A percentile compares a stretch with the other conserved stretches of the same genome.
Conservation (phyloP, 2,888 invertebrate species). For the Pollenia amentaria region DNA sequence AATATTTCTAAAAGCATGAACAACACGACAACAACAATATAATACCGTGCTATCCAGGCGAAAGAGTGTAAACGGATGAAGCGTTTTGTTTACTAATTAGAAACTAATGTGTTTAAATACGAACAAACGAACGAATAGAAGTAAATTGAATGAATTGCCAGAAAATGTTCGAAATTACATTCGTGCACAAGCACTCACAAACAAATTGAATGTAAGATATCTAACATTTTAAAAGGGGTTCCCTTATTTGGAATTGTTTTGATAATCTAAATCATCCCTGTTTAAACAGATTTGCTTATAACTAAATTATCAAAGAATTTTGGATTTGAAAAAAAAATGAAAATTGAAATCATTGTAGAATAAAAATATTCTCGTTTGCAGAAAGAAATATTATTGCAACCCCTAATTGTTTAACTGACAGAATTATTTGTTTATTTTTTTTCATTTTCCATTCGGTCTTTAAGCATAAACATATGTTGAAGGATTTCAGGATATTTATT, state of each 20-base stretch:
- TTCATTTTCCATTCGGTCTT: slow-evolving; percentile 42
- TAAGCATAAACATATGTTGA: slow-evolving; percentile 70
- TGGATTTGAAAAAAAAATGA: slow-evolving; percentile 20
- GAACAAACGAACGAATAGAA: slow-evolving; percentile 15
- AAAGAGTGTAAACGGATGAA: slow-evolving; percentile 64
- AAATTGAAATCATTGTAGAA: slow-evolving; percentile 17
- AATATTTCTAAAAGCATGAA: slow-evolving; percentile 37
- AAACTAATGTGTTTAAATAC: slow-evolving; percentile 78
- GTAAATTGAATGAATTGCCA: slow-evolving; percentile 44
- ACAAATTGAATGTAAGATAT: slow-evolving; percentile 22
- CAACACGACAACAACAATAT: slow-evolving; percentile 11
- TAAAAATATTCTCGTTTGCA: not conserved
- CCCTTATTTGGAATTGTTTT: not conserved
- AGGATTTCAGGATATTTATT: slow-evolving; percentile 68
- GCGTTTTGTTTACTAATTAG: slow-evolving; percentile 79
- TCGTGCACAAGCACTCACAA: slow-evolving; percentile 1
- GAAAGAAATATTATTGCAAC: slow-evolving; percentile 19
- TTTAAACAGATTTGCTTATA: slow-evolving; percentile 62
- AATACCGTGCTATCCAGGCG: slow-evolving; percentile 17
- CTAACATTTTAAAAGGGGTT: slow-evolving; percentile 38
- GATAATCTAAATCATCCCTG: slow-evolving; percentile 50
- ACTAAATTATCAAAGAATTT: slow-evolving; percentile 75
- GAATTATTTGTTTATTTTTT: slow-evolving; percentile 25
- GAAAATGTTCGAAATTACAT: slow-evolving; percentile 31
- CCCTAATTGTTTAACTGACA: slow-evolving; percentile 56